phyloP scores from a whole-genome alignment of 2,888 invertebrate genomes.

The Steinernema scapterisci region DNA sequence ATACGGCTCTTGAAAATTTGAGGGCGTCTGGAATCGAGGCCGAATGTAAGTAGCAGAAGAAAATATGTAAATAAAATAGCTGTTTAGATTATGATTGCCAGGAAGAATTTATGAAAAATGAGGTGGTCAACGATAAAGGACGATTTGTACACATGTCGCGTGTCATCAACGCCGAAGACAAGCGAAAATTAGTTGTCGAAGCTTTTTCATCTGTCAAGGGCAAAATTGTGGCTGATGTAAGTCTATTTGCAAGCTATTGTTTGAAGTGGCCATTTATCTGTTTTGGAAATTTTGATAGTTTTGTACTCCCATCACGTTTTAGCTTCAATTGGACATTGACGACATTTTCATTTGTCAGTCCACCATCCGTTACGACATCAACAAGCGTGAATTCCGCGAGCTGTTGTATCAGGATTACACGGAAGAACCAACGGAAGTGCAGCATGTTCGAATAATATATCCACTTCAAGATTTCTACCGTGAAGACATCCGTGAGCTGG shows the following conservation, averaged over 20 bases:
- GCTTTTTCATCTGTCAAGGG: constrained; percentile 82
- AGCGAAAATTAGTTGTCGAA: constrained; percentile 97
- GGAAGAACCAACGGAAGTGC: not conserved
- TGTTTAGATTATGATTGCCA: constrained; percentile 54
- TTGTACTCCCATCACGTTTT: no score
- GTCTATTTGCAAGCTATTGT: no score
- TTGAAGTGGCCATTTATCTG: not conserved
- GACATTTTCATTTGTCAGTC: constrained; percentile 75
- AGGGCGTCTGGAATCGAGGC: constrained; percentile 53
- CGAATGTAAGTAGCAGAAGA: constrained; percentile 41
- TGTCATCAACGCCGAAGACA: constrained; percentile 85
- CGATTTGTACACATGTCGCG: constrained; percentile 44
- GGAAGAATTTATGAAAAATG: constrained; percentile 52
- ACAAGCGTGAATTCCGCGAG: constrained; percentile 75
- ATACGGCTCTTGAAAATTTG: constrained; percentile 74
- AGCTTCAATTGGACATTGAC: constrained; percentile 59
- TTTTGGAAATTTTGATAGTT: no score
- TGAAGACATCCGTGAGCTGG: constrained; percentile 89
- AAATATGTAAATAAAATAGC: not conserved
- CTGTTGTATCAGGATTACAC: constrained; percentile 1
- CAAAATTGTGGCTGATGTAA: constrained; percentile 45
- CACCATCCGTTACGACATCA: constrained; percentile 88
- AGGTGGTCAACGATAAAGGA: constrained; percentile 38
- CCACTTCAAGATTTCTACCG: constrained; percentile 99
- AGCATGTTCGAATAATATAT: constrained; percentile 84